Base-by-base conservation (phyloP, 2,888 invertebrate species). In the Lathronympha strigana region DNA sequence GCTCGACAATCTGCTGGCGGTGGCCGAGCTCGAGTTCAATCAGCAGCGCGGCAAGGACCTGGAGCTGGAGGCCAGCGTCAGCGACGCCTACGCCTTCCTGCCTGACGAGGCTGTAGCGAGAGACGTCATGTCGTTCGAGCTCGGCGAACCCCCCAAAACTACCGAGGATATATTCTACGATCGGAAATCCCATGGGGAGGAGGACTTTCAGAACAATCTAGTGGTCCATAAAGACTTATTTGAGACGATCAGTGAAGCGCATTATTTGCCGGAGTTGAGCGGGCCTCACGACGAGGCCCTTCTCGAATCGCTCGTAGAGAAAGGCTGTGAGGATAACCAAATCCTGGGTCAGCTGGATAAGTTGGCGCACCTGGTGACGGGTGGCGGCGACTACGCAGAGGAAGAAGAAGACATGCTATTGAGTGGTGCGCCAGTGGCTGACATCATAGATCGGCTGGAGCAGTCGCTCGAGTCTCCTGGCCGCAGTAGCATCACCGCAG, bases 1-100 rank as follows among this genome's bases (percentile, higher is more conserved):
- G 75, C 90, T 94, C 73, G 94, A 94, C 80, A 94, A 93, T 82
- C 85, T 94, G 75, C 90, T 94, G 67, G 94, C 94, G 61, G 94
- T 94, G 67, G 94, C 94, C 68, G 94, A 94, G 83, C 89, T 94
- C 60, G 94, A 94, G 82, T 93, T 94, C 76, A 93, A 93, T 80
- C 93, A 94, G 82, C 94, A 94, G 78, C 84, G 86, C 77, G 80
- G 84, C 71, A 81, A 84, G 67, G 82, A 82, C 66, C 83, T 81
- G 66, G 88, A 81, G 72, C 79, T 85, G 71, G 80, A 81, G 66
- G 73, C 81, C 61, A 73, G 80, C 33, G 77, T 76, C 54, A 75
- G 75, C 36, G 47, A 47, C 23, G 78, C 76, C 63, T 87, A 84
- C 76, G 73, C 80, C 19, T 90, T 88, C 77, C 75, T 88, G 55